Evolutionary conservation across 2,113 vertebrate species (phyloP), one percentile per base, ranked within the genome.

Genomic region (Varanus komodoensis): DNA sequence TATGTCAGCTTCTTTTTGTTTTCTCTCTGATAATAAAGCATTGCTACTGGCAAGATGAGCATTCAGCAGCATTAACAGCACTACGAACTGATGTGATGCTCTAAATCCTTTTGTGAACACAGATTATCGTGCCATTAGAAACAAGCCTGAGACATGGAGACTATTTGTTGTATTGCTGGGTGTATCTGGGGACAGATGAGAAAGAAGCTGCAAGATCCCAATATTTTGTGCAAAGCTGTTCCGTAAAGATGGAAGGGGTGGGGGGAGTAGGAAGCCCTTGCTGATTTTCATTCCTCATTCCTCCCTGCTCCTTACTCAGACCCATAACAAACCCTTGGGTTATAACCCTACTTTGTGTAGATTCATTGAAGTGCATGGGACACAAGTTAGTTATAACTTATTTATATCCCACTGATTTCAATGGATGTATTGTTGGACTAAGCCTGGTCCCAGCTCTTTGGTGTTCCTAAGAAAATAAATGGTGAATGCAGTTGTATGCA

Each of bases 61-160:
- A 50, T 69, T 71, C 64, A 69, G 84, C 85, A 0, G 0, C 87
- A 91, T 69, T 1, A 87, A 54, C 74, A 89, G 79, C 71, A 27
- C 25, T 87, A 85, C 93, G 89, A 81, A 93, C 86, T 48, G 38
- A 69, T 84, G 89, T 1, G 50, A 90, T 75, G 91, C 92, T 94
- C 90, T 91, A 94, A 96, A 94, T 94, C 93, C 95, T 92, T 87
- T 89, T 86, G 89, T 92, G 82, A 90, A 93, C 84, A 81, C 83
- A 92, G 89, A 75, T 6, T 11, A 80, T 80, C 0, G 75, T 86
- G 38, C 90, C 93, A 91, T 85, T 93, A 92, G 83, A 90, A 86
- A 89, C 29, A 91, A 92, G 89, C 91, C 94, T 84, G 87, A 86
- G 71, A 92, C 69, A 38, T 25, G 19, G 6, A 69, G 15, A 67